These are phyloP conservation scores for Indicator maculatus DNA, from an alignment of 2,113 vertebrate genomes.

Conservation along the genomic window DNA sequence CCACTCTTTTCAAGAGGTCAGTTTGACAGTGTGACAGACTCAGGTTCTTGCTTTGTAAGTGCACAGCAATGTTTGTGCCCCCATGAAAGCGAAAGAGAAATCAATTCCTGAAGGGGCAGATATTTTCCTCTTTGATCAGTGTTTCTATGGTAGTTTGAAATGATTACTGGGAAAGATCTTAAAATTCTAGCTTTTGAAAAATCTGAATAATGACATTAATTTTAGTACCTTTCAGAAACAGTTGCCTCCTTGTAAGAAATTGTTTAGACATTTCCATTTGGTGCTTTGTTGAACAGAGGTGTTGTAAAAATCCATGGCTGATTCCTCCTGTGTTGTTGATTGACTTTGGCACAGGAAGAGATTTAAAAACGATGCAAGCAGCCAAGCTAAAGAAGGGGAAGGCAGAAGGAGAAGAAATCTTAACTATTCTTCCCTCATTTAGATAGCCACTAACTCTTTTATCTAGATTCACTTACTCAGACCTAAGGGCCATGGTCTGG, in stretches of 20 bases:
- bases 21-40: not conserved
- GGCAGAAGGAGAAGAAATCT: too few relatives aligned
- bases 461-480: slow-evolving; percentile 77
- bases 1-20: not conserved
- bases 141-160: not conserved
- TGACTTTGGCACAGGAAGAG: not conserved
- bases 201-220: slow-evolving; percentile 5
- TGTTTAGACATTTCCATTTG: not conserved
- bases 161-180: not conserved
- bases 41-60: not conserved
- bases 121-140: not conserved
- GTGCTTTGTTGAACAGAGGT: not conserved
- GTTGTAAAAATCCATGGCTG: not conserved
- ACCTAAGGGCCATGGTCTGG: slow-evolving; percentile 82
- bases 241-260: not conserved
- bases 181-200: not conserved
- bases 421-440: slow-evolving; percentile 8
- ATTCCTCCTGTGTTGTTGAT: slow-evolving; percentile 8
- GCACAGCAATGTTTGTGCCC: not conserved
- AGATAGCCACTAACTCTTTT: slow-evolving; percentile 67
- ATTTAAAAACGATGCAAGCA: slow-evolving; percentile 47
- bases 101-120: not conserved
- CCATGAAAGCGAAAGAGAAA: not conserved
- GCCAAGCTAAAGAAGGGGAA: not conserved
- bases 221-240: not conserved